Evolutionary conservation across 2,797 vertebrate genomes (phyloP), one percentile per base, ranked within the genome.

Genomic region (Cottoperca gobio): DNA sequence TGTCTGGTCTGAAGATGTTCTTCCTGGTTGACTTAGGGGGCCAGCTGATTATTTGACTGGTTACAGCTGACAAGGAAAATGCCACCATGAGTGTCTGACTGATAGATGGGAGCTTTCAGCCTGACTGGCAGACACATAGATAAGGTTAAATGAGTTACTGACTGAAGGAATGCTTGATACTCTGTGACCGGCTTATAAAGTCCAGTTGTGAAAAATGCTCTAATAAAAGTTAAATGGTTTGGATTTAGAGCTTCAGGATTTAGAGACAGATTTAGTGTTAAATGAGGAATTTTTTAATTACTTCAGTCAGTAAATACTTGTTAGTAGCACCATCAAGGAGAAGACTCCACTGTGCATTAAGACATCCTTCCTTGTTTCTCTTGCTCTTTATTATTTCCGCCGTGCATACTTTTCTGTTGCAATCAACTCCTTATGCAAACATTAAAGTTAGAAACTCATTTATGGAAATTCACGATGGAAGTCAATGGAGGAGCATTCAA

Each of bases 51-150:
- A 24, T 66, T 55, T 42, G 28, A 71, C 37, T 28, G 24, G 45
- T 68, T 68, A 26, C 28, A 77, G 70, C 26, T 43, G 74, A 65
- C 55, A 48, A 57, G 61, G 35, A 63, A 73, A 64, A 33, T 55
- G 50, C 17, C 50, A 17, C 24, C 19, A 26, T 28, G 45, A 71
- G 35, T 46, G 17, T 24, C 5, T 31, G 39, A 70, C 31, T 81
- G 61, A 70, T 61, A 13, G 40, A 74, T 61, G 24, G 45, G 42
- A 26, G 49, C 39, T 35, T 40, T 12, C 10, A 1, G 40, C 60
- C 31, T 43, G 57, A 73, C 40, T 48, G 66, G 33, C 66, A 39
- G 37, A 66, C 37, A 42, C 60, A 68, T 71, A 59, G 40, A 43
- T n/a, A n/a, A 26, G 5, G 26, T 26, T 64, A 58, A 67, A 58